Percentiles rank a stretch among this genome's conserved stretches.
Evolutionary conservation across 2,888 invertebrate species (phyloP).

Genomic region (Agrochola circellaris): DNA sequence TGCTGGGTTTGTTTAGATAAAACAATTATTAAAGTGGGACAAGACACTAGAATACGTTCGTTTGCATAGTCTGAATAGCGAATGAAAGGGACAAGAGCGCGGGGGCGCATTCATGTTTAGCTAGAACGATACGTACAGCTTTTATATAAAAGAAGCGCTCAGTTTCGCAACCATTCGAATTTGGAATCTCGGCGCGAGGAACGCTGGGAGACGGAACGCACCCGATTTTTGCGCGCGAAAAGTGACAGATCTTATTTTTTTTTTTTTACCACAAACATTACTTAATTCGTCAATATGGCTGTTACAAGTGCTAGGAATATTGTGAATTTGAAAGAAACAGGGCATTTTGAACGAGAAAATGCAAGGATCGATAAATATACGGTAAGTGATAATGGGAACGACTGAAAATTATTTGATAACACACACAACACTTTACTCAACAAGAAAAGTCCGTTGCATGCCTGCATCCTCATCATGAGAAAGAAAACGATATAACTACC

Average conservation of each 20-base stretch:
- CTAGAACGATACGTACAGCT: constrained; percentile 74
- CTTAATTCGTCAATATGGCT: constrained; percentile 81
- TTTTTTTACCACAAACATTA: constrained; percentile 61
- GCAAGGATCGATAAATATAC: constrained; percentile 87
- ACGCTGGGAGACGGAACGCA: constrained; percentile 82
- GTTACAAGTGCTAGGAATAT: constrained; percentile 85
- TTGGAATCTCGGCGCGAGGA: constrained; percentile 87
- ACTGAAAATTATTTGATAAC: background rate
- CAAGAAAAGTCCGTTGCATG: background rate
- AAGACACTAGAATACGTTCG: constrained; percentile 55
- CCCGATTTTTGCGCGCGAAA: constrained; percentile 80
- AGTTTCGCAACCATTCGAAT: constrained; percentile 87
- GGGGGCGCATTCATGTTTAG: constrained; percentile 78
- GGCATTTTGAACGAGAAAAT: constrained; percentile 86
- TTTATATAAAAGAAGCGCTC: constrained; percentile 88
- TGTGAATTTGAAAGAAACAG: constrained; percentile 85
- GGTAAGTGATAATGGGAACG: constrained; percentile 73
- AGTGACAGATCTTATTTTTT: constrained; percentile 81
- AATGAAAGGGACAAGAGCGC: constrained; percentile 84
- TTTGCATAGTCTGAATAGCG: constrained; percentile 64
- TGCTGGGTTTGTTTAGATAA: constrained; percentile 46
- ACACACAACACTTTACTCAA: constrained; percentile 1
- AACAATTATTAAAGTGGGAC: constrained; percentile 59
- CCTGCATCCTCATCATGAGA: background rate
- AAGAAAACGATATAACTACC: background rate